Base-by-base conservation (phyloP, 2,113 vertebrate genomes). In the Aramus guarauna region DNA sequence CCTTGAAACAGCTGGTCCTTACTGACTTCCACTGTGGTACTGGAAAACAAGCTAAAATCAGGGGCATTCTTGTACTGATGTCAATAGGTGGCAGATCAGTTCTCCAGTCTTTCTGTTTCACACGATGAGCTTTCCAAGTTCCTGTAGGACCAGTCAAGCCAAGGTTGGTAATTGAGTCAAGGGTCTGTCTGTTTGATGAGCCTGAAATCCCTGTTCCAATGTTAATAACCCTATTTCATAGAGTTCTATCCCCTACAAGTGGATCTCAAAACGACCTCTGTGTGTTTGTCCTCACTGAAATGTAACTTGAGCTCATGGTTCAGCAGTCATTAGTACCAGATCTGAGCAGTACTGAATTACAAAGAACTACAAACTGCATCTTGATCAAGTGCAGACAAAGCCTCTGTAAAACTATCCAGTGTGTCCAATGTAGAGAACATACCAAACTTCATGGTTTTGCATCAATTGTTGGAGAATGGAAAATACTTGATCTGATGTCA, bases 331-430 rank as follows among this genome's bases (percentile, higher is more conserved):
- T 76, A 91, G 59, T 86, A 80, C 41, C 83, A 74, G 68, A 86
- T 81, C 68, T 84, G 36, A 91, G 76, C 75, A 84, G 55, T 26
- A 69, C 84, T 74, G 86, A 66, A 71, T 81, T 84, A 89, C 79
- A 96, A 58, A 77, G 80, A 88, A 84, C 34, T 94, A 92, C 30
- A 85, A 85, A 84, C 27, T 88, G 60, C 47, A 68, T 88, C 94
- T 91, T 88, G 94, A 92, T 77, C 83, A 84, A 96, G 75, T 50
- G 55, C 91, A 94, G 82, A 85, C 91, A 77, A 83, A 86, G 52
- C 79, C 74, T 41, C 26, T 60, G 41, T 88, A 86, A 83, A 83
- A 84, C 30, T 34, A 82, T 11, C 23, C 82, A 37, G 60, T 73
- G 73, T 72, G 79, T 53, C 45, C 75, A 59, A n/a, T 32, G 37